A percentile compares a stretch with the other conserved stretches of the same genome.
These are phyloP conservation scores for Marisa cornuarietis DNA, from an alignment of 1,140 invertebrate genomes.

Conservation along the genomic window DNA sequence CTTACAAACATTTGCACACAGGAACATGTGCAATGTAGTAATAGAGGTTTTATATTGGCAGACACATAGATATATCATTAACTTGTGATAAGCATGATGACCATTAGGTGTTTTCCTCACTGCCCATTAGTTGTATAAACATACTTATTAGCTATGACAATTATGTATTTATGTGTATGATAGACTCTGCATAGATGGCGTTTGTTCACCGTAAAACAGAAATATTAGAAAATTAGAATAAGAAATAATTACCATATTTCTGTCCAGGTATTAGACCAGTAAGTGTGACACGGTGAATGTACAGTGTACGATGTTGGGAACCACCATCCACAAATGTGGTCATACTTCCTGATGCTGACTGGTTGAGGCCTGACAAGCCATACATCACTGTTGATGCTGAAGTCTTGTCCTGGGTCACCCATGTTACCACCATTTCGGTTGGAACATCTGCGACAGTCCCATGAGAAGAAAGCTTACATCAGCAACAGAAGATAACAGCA, in stretches of 20 bases:
- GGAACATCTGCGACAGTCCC: slow-evolving; percentile 68
- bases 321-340: slow-evolving; percentile 84
- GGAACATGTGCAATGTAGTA: no score
- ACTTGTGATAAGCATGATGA: background rate
- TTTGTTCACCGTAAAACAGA: no score
- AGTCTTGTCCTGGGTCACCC: slow-evolving; percentile 82
- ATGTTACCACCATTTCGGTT: slow-evolving; percentile 86
- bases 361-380: slow-evolving; percentile 69
- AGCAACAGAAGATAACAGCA: background rate
- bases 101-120: background rate
- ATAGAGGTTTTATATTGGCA: no score
- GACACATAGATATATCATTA: background rate
- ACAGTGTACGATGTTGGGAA: slow-evolving; percentile 74
- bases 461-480: background rate
- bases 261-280: slow-evolving; percentile 71
- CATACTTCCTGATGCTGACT: slow-evolving; percentile 70
- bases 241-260: slow-evolving; percentile 71
- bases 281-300: slow-evolving; percentile 81
- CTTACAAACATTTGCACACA: no score
- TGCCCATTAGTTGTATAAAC: no score
- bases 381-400: slow-evolving; percentile 79
- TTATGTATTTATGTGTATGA: no score
- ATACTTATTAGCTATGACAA: no score
- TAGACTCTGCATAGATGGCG: no score
- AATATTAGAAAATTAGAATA: background rate